Percentiles rank a stretch among this genome's conserved stretches.
Conservation (phyloP, 1,140 invertebrate genomes). For the Schlechtendalia chinensis region DNA sequence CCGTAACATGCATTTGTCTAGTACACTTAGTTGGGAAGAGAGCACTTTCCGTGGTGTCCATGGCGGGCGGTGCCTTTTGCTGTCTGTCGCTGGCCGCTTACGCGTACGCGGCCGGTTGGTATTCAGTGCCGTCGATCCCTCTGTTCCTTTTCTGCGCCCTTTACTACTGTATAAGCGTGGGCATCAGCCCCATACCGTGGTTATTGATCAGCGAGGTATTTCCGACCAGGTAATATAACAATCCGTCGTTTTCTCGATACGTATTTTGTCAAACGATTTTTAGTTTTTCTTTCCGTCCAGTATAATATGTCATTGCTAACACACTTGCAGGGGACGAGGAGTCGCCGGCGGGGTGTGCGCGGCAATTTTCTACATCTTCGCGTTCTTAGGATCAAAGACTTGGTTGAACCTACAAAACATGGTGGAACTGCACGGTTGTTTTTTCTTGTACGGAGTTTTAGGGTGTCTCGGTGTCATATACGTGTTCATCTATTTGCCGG, state of each 20-base stretch:
- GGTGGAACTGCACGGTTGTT: slow-evolving; percentile 51
- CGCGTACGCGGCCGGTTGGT: slow-evolving; percentile 22
- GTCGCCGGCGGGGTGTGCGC: slow-evolving; percentile 51
- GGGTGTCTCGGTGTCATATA: slow-evolving; percentile 50
- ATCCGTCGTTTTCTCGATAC: no score
- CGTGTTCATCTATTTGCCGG: slow-evolving; percentile 52
- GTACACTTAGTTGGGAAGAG: slow-evolving; percentile 56
- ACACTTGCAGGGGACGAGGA: slow-evolving; percentile 52
- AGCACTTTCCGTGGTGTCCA: slow-evolving; percentile 55
- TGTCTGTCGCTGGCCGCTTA: slow-evolving; percentile 51
- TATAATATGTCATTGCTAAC: no score
- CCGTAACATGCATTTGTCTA: slow-evolving; percentile 49
- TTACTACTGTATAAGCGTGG: slow-evolving; percentile 52
- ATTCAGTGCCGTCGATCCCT: slow-evolving; percentile 49
- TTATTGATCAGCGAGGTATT: slow-evolving; percentile 54
- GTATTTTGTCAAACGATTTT: no score
- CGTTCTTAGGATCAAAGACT: slow-evolving; percentile 52
- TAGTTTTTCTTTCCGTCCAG: no score
- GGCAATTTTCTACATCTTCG: slow-evolving; percentile 47
- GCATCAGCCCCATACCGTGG: slow-evolving; percentile 54
- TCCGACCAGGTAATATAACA: slow-evolving; percentile 52
- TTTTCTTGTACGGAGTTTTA: slow-evolving; percentile 51
- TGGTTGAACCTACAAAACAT: slow-evolving; percentile 49
- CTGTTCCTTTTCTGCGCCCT: slow-evolving; percentile 51
- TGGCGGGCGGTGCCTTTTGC: slow-evolving; percentile 52